Percentiles rank a stretch among this genome's conserved stretches.
These are phyloP conservation scores for Thymelicus sylvestris DNA, from an alignment of 2,888 invertebrate species.

Conservation along the genomic window DNA sequence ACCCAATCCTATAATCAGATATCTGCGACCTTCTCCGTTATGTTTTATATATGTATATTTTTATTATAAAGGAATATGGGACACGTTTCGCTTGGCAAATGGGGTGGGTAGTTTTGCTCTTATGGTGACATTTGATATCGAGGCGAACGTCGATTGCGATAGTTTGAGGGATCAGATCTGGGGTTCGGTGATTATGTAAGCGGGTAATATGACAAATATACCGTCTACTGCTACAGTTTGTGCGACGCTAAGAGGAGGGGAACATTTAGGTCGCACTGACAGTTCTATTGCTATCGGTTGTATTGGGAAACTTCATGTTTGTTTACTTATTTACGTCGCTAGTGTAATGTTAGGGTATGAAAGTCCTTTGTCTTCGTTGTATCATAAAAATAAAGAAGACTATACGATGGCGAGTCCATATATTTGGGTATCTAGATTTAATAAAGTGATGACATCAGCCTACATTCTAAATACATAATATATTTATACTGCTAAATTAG, in stretches of 20 bases:
- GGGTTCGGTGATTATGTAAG: slow-evolving; percentile 25
- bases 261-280: not conserved
- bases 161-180: slow-evolving; percentile 29
- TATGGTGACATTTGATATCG: slow-evolving; percentile 45
- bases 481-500: too few relatives aligned
- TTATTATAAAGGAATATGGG: slow-evolving; percentile 63
- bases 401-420: too few relatives aligned
- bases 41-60: slow-evolving; percentile 67
- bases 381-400: too few relatives aligned
- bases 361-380: not conserved
- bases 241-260: not conserved
- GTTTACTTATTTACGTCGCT: not conserved
- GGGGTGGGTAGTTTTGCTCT: slow-evolving; percentile 56
- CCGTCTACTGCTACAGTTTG: not conserved
- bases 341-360: not conserved
- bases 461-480: too few relatives aligned
- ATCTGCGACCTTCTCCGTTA: slow-evolving; percentile 68
- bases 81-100: slow-evolving; percentile 59
- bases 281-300: not conserved
- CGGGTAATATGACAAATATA: slow-evolving; percentile 8
- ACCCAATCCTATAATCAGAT: slow-evolving; percentile 76
- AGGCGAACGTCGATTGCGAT: slow-evolving; percentile 39
- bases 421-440: too few relatives aligned
- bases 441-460: too few relatives aligned
- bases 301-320: not conserved